A percentile compares a stretch with the other conserved stretches of the same genome.
phyloP scores from a whole-genome alignment of 2,797 vertebrate genomes.

The Gambusia yucatana region DNA sequence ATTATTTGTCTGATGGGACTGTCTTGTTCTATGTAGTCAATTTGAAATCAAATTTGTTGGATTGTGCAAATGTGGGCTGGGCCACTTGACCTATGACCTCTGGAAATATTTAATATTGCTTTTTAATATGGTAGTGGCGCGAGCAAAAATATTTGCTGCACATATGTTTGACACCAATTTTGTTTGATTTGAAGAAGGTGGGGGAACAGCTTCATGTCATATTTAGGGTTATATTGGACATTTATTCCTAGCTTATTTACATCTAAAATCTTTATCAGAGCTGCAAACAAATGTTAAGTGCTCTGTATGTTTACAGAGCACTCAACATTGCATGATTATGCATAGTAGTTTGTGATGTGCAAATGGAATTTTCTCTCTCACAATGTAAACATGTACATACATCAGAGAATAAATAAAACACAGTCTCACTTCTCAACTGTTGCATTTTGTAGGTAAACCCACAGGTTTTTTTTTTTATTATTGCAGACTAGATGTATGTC shows the following conservation, averaged over 20 bases:
- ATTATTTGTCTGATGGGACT: not conserved
- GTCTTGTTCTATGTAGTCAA: not conserved
- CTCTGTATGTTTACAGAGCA: not conserved
- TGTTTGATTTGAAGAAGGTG: too few species aligned
- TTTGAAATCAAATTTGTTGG: not conserved
- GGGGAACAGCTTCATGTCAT: not conserved
- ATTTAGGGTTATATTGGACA: not conserved
- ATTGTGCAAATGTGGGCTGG: not conserved
- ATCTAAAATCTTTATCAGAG: not conserved
- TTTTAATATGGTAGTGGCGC: too few species aligned
- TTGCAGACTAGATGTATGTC: slow-evolving; percentile 10
- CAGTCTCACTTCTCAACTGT: not conserved
- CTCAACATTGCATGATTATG: not conserved
- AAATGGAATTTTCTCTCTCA: not conserved
- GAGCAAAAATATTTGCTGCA: too few species aligned
- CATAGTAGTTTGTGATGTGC: not conserved
- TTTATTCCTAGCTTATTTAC: not conserved
- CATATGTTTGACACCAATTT: too few species aligned
- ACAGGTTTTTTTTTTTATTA: not conserved
- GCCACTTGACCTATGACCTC: too few species aligned
- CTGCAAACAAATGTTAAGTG: not conserved
- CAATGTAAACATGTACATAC: not conserved
- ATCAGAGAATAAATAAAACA: not conserved
- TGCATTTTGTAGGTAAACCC: slow-evolving; percentile 2
- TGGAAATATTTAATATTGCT: too few species aligned